Evolutionary conservation across 2,888 invertebrate genomes (phyloP), one percentile per base, ranked within the genome.

Genomic region (Merodon equestris): DNA sequence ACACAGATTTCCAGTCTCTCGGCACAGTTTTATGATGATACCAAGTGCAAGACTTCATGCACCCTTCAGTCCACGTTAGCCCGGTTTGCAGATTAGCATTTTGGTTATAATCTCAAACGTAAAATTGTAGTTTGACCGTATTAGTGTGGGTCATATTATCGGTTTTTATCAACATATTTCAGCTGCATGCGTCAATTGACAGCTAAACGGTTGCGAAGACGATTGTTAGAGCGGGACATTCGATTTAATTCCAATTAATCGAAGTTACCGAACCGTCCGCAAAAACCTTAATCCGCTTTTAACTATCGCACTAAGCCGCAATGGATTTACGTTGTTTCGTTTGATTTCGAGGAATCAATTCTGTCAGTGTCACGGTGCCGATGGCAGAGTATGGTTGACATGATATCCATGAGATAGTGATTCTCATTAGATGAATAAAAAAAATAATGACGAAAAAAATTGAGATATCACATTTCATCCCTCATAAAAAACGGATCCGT

Each of bases 31-130:
- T 40, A 40, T n/a, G 12, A 3, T 40, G 3, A n/a, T 10, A 40
- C n/a, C 27, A 19, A 51, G 48, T 10, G 50, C n/a, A 40, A 36
- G 40, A 10, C 40, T 40, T n/a, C 10, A 40, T n/a, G 4, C 19
- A 13, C n/a, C 27, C 9, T 7, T 45, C 36, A 36, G 1, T 40
- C 38, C n/a, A 7, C 1, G 38, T 34, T 34, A 53, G 18, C 9
- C 45, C 18, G 40, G 10, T 27, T n/a, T 17, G 72, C 51, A 58
- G 68, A 73, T 79, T 73, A 73, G 58, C 77, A 73, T 64, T 73
- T 67, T 73, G 68, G 68, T 53, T 68, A 68, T 79, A 73, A 79
- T 79, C 73, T 68, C n/a, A 58, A 64, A 79, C 73, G 68, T 72
- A 56, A 57, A 77, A 72, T 27, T 27, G 27, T 27, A 27, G 27